These are phyloP conservation scores for Xenopus petersii DNA, from an alignment of 2,797 vertebrate species.

Conservation along the genomic window DNA sequence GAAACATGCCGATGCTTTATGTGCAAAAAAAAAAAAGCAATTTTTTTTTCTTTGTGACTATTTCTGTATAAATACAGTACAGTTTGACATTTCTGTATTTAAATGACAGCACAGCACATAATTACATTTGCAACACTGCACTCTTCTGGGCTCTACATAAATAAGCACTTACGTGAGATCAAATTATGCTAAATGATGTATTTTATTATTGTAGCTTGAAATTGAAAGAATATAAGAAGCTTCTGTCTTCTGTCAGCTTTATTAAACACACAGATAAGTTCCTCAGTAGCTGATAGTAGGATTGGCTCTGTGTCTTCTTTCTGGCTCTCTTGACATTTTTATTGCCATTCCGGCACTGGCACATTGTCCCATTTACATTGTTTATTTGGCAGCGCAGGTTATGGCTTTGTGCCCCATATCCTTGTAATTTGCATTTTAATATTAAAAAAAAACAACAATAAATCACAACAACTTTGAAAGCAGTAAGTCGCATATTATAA, in stretches of 20 bases:
- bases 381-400: not conserved
- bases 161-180: not conserved
- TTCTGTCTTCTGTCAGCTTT: conserved; percentile 5
- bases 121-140: not conserved
- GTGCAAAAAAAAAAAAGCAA: too few species aligned
- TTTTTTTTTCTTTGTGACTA: too few species aligned
- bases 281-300: conserved; percentile 8
- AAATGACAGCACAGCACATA: too few species aligned
- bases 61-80: too few species aligned
- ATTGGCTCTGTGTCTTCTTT: conserved; percentile 7
- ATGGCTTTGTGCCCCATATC: not conserved
- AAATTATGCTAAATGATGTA: too few species aligned
- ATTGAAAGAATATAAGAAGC: not conserved
- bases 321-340: conserved; percentile 12
- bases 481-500: not conserved
- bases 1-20: too few species aligned
- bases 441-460: conserved; percentile 3
- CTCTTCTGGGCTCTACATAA: not conserved
- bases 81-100: too few species aligned
- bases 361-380: conserved; percentile 8
- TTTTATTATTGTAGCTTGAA: too few species aligned
- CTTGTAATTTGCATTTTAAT: conserved; percentile 4
- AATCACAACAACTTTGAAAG: not conserved
- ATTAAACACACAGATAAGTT: not conserved
- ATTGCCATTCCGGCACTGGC: too few species aligned